Conservation (phyloP, 2,113 vertebrate species). For the Urocynchramus pylzowi region DNA sequence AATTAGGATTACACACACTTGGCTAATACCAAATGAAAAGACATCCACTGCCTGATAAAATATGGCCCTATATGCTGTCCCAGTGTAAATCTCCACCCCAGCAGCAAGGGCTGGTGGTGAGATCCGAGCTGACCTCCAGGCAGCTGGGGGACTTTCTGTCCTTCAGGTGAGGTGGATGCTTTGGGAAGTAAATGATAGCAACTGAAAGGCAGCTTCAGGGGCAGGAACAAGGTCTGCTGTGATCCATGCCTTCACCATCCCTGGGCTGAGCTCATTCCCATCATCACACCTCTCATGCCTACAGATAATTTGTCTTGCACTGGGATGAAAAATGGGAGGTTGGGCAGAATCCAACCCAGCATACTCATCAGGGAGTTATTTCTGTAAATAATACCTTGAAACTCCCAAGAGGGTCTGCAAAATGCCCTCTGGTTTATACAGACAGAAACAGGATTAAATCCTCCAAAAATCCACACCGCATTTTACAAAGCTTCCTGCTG, state of each 20-base stretch:
- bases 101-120: background rate
- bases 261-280: background rate
- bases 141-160: background rate
- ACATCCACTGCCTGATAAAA: conserved; percentile 24
- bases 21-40: conserved; percentile 8
- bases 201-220: background rate
- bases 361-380: background rate
- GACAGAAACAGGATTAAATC: background rate
- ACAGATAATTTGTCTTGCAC: background rate
- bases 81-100: background rate
- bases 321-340: background rate
- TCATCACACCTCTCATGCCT: background rate
- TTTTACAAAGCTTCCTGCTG: conserved; percentile 44
- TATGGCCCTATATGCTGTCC: background rate
- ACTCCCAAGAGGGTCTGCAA: background rate
- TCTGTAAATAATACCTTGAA: background rate
- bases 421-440: background rate
- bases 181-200: background rate
- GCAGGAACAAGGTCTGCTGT: background rate
- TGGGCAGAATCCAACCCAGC: background rate
- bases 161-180: background rate
- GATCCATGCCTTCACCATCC: background rate
- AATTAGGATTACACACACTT: conserved; percentile 44
- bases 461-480: conserved; percentile 7
- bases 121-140: background rate